These are phyloP conservation scores for Psilopogon haemacephalus DNA, from an alignment of 2,113 vertebrate genomes.

Conservation along the genomic window DNA sequence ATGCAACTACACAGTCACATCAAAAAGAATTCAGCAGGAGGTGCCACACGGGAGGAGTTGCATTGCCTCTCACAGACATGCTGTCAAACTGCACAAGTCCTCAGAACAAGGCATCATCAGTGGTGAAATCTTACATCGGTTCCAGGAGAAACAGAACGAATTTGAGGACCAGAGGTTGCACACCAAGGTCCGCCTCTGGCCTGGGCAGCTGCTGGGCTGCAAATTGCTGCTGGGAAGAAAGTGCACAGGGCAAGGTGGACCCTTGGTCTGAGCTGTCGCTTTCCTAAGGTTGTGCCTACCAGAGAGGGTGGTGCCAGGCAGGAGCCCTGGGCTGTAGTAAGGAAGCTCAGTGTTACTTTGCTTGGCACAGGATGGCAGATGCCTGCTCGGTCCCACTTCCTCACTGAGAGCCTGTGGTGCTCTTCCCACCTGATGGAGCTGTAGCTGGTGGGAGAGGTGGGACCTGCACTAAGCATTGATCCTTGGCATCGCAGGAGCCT, in stretches of 20 bases:
- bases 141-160: background rate
- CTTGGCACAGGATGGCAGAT: background rate
- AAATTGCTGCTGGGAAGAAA: background rate
- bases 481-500: background rate
- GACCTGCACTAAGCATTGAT: background rate
- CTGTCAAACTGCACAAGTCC: background rate
- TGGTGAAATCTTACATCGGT: background rate
- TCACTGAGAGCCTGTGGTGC: fast-evolving
- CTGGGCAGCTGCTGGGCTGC: background rate
- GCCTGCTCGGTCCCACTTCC: background rate
- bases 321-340: background rate
- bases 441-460: background rate
- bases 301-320: background rate
- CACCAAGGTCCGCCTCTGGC: background rate
- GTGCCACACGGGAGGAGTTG: background rate
- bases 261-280: background rate
- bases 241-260: background rate
- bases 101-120: background rate
- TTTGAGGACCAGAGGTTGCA: background rate
- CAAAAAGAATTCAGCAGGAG: slow-evolving; percentile 17
- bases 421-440: background rate
- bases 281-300: background rate
- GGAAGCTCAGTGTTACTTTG: background rate
- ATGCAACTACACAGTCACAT: slow-evolving; percentile 27
- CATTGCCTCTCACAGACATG: background rate